phyloP scores from a whole-genome alignment of 2,797 vertebrate species.

The Aselliscus stoliczkanus region DNA sequence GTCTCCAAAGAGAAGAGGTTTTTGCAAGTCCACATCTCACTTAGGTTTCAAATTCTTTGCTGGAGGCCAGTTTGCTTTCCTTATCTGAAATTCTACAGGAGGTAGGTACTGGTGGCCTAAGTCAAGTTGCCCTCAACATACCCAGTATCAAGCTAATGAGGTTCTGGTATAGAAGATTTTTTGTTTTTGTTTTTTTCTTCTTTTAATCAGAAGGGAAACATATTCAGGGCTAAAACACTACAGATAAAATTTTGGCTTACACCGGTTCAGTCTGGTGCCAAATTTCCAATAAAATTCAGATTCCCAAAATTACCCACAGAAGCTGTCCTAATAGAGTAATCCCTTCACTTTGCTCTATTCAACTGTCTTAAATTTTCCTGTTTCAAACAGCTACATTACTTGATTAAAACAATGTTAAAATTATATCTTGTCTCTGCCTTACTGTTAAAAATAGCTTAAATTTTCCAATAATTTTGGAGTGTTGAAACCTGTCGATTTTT shows the following conservation, averaged over 20 bases:
- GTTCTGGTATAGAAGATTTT: not conserved
- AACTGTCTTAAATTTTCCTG: conserved; percentile 54
- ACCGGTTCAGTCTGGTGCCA: conserved; percentile 53
- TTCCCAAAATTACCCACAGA: not conserved
- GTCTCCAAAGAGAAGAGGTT: conserved; percentile 1
- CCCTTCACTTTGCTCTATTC: conserved; percentile 52
- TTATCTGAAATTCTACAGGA: not conserved
- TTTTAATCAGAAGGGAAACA: too few species aligned
- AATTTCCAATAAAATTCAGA: conserved; percentile 23
- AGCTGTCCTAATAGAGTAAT: conserved; percentile 28
- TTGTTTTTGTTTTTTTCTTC: too few species aligned
- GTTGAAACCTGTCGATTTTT: not conserved
- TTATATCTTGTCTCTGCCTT: conserved; percentile 58
- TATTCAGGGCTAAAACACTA: conserved; percentile 20
- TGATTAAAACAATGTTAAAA: conserved; percentile 69
- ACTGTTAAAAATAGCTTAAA: conserved; percentile 10
- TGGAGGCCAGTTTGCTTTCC: not conserved
- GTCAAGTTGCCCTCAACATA: not conserved
- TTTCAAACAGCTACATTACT: conserved; percentile 62
- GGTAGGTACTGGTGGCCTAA: not conserved
- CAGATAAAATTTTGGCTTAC: conserved; percentile 10
- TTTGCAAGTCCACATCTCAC: not conserved
- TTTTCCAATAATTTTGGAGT: not conserved
- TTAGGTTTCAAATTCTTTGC: not conserved
- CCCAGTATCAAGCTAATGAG: not conserved